A percentile compares a stretch with the other conserved stretches of the same genome.
phyloP scores from a whole-genome alignment of 2,888 invertebrate species.

The Drosophila macrospina region DNA sequence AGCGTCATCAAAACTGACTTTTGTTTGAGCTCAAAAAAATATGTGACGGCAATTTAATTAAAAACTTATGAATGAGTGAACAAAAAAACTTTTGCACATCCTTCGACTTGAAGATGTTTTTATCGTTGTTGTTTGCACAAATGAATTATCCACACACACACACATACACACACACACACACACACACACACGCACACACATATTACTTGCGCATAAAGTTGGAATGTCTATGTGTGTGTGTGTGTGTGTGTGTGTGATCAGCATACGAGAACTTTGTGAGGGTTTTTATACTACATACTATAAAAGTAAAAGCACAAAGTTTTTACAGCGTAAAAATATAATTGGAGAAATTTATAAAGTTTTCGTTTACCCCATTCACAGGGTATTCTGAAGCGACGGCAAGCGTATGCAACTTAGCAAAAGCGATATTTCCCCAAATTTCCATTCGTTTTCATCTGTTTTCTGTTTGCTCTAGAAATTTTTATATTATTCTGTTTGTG shows the following conservation, averaged over 20 bases:
- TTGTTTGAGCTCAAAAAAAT: conserved; percentile 60
- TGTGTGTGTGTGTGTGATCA: conserved; percentile 55
- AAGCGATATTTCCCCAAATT: too few species aligned
- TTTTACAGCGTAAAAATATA: conserved; percentile 81
- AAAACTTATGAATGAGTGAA: conserved; percentile 81
- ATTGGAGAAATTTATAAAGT: conserved; percentile 75
- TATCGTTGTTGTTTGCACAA: conserved; percentile 77
- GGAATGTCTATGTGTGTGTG: conserved; percentile 21
- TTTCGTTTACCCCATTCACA: conserved; percentile 16
- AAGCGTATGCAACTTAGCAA: neutral
- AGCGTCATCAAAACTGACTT: conserved; percentile 52
- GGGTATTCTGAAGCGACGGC: neutral
- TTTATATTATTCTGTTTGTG: too few species aligned
- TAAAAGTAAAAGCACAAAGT: conserved; percentile 62
- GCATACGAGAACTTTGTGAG: conserved; percentile 55
- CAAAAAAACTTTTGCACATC: conserved; percentile 79
- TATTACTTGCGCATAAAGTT: conserved; percentile 41
- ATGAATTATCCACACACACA: conserved; percentile 52
- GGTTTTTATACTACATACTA: conserved; percentile 40
- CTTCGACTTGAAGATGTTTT: conserved; percentile 81
- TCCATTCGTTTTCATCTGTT: too few species aligned
- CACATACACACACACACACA: conserved; percentile 15
- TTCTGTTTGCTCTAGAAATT: neutral
- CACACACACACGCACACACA: conserved; percentile 13
- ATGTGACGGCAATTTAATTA: conserved; percentile 81